Conservation (phyloP, 1,140 invertebrate species). For the Neotoxoptera formosana region DNA sequence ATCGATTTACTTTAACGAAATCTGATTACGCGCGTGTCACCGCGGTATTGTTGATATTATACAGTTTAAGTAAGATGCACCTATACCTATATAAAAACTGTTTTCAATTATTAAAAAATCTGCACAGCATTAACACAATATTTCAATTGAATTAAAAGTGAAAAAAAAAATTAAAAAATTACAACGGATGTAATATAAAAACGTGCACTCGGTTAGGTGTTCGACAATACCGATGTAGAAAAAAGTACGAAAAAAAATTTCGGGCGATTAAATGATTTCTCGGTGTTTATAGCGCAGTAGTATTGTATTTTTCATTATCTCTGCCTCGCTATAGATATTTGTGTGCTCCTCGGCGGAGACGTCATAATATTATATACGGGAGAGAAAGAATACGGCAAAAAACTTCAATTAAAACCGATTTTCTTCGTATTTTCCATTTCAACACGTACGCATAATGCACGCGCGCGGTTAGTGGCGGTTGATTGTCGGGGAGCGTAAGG, state of each 20-base stretch:
- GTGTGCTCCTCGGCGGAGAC: neutral
- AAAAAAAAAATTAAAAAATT: neutral
- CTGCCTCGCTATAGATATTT: neutral
- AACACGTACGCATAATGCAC: slow-evolving; percentile 21
- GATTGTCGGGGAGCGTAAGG: neutral
- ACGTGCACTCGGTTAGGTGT: neutral
- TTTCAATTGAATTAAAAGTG: neutral
- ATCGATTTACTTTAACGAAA: slow-evolving; percentile 4
- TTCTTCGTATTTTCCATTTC: slow-evolving; percentile 4
- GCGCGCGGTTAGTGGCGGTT: too few species aligned
- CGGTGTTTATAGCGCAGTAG: neutral
- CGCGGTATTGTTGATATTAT: neutral
- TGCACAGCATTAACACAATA: neutral
- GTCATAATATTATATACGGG: neutral
- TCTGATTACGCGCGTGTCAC: neutral
- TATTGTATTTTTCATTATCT: slow-evolving; percentile 1
- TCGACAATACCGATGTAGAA: neutral
- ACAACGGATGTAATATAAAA: neutral
- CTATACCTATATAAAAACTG: neutral
- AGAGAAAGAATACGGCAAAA: neutral
- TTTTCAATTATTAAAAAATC: slow-evolving; percentile 28
- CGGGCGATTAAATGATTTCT: neutral
- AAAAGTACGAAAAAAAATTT: neutral
- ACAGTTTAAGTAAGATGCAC: neutral
- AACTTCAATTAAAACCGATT: slow-evolving; percentile 35